Evolutionary conservation across 2,113 vertebrate genomes (phyloP).

Genomic region (Melozone crissalis): DNA sequence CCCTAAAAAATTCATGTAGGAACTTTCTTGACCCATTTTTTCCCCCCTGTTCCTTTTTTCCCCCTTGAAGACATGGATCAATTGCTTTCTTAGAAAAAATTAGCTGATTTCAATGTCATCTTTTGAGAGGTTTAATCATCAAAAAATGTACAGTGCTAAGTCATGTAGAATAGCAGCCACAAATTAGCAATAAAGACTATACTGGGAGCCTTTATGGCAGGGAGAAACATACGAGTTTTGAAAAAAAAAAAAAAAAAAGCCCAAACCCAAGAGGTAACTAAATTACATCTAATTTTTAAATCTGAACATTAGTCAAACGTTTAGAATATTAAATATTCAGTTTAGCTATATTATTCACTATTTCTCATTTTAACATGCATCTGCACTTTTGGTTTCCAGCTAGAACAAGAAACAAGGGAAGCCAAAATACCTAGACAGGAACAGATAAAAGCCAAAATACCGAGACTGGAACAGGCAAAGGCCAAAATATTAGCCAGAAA

Average conservation of each 20-base stretch:
- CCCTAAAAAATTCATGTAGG: slow-evolving; percentile 29
- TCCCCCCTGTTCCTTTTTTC: background rate
- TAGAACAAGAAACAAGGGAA: slow-evolving; percentile 49
- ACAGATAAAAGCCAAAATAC: slow-evolving; percentile 60
- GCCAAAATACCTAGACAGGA: slow-evolving; percentile 69
- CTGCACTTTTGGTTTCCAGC: slow-evolving; percentile 39
- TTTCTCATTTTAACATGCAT: slow-evolving; percentile 41
- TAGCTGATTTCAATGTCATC: background rate
- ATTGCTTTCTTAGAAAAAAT: slow-evolving; percentile 44
- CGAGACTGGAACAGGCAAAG: slow-evolving; percentile 39
- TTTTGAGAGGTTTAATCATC: background rate
- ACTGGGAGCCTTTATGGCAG: background rate
- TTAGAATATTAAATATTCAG: background rate
- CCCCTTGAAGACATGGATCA: slow-evolving; percentile 3
- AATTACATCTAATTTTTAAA: background rate
- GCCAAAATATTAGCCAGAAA: slow-evolving; percentile 65
- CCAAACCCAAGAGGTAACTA: background rate
- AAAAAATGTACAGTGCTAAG: background rate
- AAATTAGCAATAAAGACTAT: background rate
- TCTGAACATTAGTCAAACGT: background rate
- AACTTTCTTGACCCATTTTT: slow-evolving; percentile 54
- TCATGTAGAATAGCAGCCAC: background rate
- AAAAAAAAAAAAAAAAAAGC: background rate
- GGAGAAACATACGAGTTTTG: background rate
- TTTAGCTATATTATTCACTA: background rate